Conservation (phyloP, 2,113 vertebrate species). For the Pollachius pollachius region DNA sequence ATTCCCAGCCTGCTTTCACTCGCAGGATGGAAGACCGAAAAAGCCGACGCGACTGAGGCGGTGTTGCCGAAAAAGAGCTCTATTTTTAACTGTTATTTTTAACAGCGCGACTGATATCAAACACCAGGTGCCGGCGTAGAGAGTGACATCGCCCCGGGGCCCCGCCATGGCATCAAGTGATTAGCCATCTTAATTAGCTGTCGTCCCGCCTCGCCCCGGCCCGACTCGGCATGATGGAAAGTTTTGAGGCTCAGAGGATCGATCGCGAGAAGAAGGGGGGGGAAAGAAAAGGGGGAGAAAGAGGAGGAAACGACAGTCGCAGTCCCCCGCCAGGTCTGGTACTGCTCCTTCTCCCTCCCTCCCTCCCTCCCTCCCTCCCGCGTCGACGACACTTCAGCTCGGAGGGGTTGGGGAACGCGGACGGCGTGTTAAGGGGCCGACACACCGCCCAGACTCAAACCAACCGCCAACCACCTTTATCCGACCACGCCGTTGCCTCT, state of each 20-base stretch:
- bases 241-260: conserved; percentile 55
- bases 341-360: no score
- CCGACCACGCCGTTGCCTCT: no score
- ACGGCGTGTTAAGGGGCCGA: no score
- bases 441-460: no score
- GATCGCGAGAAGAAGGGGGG: conserved; percentile 33
- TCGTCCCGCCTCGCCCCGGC: conserved; percentile 51
- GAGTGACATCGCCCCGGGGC: conserved; percentile 52
- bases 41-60: background rate
- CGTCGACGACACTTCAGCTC: conserved; percentile 23
- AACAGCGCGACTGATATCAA: conserved; percentile 29
- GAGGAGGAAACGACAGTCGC: conserved; percentile 35
- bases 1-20: background rate
- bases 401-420: conserved; percentile 10
- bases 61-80: background rate
- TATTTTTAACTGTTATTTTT: conserved; percentile 3
- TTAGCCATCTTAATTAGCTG: conserved; percentile 72
- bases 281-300: no score
- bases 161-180: conserved; percentile 62
- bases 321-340: no score
- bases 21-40: background rate
- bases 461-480: no score
- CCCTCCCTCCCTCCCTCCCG: conserved; percentile 38
- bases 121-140: conserved; percentile 38
- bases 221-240: conserved; percentile 62